Conservation (phyloP, 2,888 invertebrate species). For the Hyalella azteca region DNA sequence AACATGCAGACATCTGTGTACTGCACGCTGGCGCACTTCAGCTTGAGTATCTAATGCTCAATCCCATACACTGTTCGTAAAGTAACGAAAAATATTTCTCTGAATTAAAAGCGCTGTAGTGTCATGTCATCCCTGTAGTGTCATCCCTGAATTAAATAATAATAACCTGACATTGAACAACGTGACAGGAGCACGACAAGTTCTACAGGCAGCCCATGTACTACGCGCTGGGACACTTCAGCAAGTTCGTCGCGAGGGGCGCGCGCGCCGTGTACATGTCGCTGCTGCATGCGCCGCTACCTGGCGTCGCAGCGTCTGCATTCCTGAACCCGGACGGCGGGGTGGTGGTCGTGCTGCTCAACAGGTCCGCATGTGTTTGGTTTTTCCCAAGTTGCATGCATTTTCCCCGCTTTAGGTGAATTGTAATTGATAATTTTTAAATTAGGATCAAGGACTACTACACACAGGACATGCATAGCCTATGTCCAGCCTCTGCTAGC, state of each 20-base stretch:
- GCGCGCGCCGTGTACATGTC: constrained; percentile 18
- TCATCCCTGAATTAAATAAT: no score
- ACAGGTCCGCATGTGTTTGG: not conserved
- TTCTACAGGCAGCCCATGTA: constrained; percentile 69
- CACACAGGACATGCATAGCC: not conserved
- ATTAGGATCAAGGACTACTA: not conserved
- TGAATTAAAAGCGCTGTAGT: no score
- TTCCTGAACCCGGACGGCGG: constrained; percentile 34
- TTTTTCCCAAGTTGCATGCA: not conserved
- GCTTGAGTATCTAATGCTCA: no score
- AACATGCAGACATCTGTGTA: no score
- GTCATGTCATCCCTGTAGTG: no score
- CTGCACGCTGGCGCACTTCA: no score
- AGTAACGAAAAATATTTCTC: no score
- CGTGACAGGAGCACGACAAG: constrained; percentile 33
- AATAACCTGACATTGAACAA: no score
- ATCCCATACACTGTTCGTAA: no score
- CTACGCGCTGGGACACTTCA: constrained; percentile 68
- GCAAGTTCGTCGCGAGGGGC: constrained; percentile 60
- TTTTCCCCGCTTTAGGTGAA: not conserved
- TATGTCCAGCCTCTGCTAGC: not conserved
- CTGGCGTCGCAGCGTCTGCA: not conserved
- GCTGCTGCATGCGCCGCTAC: not conserved
- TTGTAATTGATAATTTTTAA: not conserved
- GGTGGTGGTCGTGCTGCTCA: constrained; percentile 6